A percentile compares a stretch with the other conserved stretches of the same genome.
Conservation (phyloP, 2,888 invertebrate species). For the Drosophila affinis region DNA sequence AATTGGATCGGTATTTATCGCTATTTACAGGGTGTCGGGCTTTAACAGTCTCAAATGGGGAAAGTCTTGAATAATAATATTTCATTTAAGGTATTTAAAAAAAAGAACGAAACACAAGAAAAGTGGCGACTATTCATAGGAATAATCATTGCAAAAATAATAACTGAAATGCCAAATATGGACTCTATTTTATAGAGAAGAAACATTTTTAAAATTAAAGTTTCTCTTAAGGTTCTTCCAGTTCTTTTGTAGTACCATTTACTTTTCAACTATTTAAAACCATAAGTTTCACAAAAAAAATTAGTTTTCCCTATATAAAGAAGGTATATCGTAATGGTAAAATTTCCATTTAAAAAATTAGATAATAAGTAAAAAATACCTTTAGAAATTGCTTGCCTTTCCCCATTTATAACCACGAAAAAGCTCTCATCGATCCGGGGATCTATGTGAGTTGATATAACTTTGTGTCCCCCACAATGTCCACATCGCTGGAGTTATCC, state of each 20-base stretch:
- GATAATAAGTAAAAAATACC: background rate
- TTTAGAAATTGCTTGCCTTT: background rate
- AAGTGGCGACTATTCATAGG: background rate
- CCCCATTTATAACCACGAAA: slow-evolving; percentile 1
- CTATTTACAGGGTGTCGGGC: slow-evolving; percentile 55
- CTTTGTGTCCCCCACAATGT: slow-evolving; percentile 83
- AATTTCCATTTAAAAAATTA: background rate
- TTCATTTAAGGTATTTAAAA: too few species aligned
- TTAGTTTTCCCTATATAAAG: too few species aligned
- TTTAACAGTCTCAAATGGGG: background rate
- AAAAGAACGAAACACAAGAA: too few species aligned
- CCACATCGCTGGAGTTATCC: slow-evolving; percentile 83
- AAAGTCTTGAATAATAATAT: slow-evolving; percentile 6
- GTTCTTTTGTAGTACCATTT: background rate
- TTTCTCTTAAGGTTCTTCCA: background rate
- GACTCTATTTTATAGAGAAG: background rate
- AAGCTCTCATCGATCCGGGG: background rate
- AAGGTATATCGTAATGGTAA: too few species aligned
- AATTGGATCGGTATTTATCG: slow-evolving; percentile 16
- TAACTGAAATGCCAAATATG: background rate
- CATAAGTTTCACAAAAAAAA: too few species aligned
- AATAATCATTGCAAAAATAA: background rate
- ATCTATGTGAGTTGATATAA: slow-evolving; percentile 82
- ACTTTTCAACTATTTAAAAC: background rate
- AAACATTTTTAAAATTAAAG: background rate